Evolutionary conservation across 2,113 vertebrate genomes (phyloP), one percentile per base, ranked within the genome.

Genomic region (Etia nguti): DNA sequence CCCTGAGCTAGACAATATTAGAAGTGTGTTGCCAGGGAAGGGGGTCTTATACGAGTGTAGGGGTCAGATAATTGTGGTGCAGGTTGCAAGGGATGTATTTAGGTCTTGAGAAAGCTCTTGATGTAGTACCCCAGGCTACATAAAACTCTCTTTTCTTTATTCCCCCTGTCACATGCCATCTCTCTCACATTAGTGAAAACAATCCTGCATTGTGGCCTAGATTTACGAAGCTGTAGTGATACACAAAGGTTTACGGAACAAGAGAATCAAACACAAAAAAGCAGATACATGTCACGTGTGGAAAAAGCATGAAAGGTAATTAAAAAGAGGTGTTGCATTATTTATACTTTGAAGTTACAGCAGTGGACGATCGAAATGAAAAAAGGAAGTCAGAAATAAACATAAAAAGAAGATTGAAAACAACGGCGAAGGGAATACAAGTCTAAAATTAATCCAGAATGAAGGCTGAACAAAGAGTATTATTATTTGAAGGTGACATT

Each of bases 91-190:
- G 68, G 59, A 86, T 68, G 55, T 31, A 70, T 82, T 59, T 29
- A 86, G 34, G 70, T 80, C 34, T 84, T 52, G 41, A 79, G 43
- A 65, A 81, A 52, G 81, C 36, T 24, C 50, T 92, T 59, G 90
- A 83, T 82, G 34, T 62, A 10, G 79, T 24, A 36, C 86, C 65
- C 87, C 48, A 43, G 26, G 79, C 88, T 91, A 92, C 80, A 89
- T 87, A 93, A 94, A 93, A 54, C 29, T 62, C 46, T 60, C 65
- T 80, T 54, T 62, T 80, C 52, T 79, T 80, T 56, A 83, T 77
- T 81, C 54, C n/a, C 1, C 20, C 46, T 60, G 83, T 86, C 83
- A 85, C 55, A 75, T 5, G 8, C 11, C 38, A 10, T 52, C 75
- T 73, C 79, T 60, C 29, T 70, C 52, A 81, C 38, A 48, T 83